These are phyloP conservation scores for Prionailurus viverrinus DNA, from an alignment of 2,113 vertebrate species.

Conservation along the genomic window DNA sequence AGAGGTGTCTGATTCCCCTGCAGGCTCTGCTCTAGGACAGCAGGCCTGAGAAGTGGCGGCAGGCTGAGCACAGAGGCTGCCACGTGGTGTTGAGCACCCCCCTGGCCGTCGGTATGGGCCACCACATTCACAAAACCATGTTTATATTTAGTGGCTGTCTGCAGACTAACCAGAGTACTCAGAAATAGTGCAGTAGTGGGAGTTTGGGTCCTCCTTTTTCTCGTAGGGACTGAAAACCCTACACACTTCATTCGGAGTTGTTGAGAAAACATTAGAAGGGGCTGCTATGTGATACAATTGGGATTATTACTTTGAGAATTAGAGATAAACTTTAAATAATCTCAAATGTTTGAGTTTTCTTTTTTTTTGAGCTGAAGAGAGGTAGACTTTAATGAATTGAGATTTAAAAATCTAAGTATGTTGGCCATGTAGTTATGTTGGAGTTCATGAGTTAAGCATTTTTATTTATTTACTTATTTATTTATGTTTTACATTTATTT, in stretches of 20 bases:
- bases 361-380: not conserved
- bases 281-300: not conserved
- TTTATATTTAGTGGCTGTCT: not conserved
- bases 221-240: not conserved
- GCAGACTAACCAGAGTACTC: not conserved
- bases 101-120: not conserved
- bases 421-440: too few relatives aligned
- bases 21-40: not conserved
- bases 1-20: not conserved
- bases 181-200: not conserved
- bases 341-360: not conserved
- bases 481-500: too few relatives aligned
- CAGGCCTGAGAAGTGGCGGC: not conserved
- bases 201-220: not conserved
- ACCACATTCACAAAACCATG: not conserved
- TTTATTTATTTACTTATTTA: not conserved
- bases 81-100: not conserved
- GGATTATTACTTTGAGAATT: constrained; percentile 20
- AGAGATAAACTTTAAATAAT: not conserved
- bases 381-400: not conserved
- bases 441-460: not conserved
- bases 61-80: not conserved
- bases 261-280: constrained; percentile 43
- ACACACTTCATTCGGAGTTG: not conserved
- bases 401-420: not conserved